Evolutionary conservation across 92 coral and sea anemone genomes (phyloP).

Genomic region (Porites divaricata): DNA sequence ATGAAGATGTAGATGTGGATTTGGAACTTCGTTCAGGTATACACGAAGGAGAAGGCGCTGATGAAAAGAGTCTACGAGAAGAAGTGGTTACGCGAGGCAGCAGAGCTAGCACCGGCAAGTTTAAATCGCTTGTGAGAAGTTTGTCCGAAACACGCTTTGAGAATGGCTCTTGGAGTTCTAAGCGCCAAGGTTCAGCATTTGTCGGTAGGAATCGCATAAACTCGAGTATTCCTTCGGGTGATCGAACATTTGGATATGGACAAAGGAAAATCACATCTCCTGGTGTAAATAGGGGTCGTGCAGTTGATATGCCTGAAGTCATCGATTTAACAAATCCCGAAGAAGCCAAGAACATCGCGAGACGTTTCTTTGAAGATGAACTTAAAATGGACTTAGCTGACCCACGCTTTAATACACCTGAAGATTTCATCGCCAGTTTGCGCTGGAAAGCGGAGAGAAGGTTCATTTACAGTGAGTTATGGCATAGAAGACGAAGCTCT

Average conservation of each 20-base stretch:
- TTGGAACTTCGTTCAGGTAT: slow-evolving; percentile 11
- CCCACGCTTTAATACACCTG: slow-evolving; percentile 16
- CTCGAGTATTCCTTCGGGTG: slow-evolving; percentile 24
- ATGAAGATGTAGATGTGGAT: neutral
- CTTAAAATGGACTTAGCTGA: slow-evolving; percentile 30
- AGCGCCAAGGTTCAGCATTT: slow-evolving; percentile 21
- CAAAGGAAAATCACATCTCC: slow-evolving; percentile 44
- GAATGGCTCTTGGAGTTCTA: slow-evolving; percentile 9
- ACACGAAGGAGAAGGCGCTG: neutral
- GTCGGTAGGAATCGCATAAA: slow-evolving; percentile 19
- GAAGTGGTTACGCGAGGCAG: neutral
- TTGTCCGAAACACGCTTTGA: slow-evolving; percentile 10
- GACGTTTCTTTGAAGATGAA: slow-evolving; percentile 38
- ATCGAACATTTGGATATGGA: slow-evolving; percentile 33
- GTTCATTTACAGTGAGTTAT: slow-evolving; percentile 24
- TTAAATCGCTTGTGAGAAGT: slow-evolving; percentile 10
- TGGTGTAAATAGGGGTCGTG: slow-evolving; percentile 5
- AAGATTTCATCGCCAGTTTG: slow-evolving; percentile 6
- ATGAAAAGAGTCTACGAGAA: slow-evolving; percentile 8
- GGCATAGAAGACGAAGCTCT: slow-evolving; percentile 17
- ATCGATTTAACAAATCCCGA: slow-evolving; percentile 38
- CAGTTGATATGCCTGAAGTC: slow-evolving; percentile 23
- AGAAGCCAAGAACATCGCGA: slow-evolving; percentile 26
- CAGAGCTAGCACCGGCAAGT: neutral
- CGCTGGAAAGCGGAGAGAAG: slow-evolving; percentile 25